phyloP scores from a whole-genome alignment of 1,140 invertebrate species.

The Episyrphus balteatus region DNA sequence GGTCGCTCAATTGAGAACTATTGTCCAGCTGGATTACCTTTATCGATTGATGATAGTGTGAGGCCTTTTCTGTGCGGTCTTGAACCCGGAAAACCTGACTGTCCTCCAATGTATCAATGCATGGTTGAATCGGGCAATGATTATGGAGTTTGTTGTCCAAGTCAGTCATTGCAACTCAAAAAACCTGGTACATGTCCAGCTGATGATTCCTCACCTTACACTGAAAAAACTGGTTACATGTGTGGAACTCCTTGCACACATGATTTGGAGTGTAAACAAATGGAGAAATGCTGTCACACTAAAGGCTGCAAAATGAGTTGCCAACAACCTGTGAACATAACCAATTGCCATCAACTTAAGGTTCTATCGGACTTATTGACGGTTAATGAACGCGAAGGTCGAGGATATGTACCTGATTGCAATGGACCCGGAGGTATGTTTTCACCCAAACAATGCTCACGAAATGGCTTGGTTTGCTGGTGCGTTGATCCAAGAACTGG shows the following conservation, averaged over 20 bases:
- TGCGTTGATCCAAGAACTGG: slow-evolving; percentile 63
- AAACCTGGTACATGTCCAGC: slow-evolving; percentile 64
- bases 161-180: slow-evolving; percentile 51
- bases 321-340: slow-evolving; percentile 54
- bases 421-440: slow-evolving; percentile 55
- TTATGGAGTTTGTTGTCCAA: slow-evolving; percentile 79
- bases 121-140: slow-evolving; percentile 65
- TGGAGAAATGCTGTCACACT: slow-evolving; percentile 68
- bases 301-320: slow-evolving; percentile 58
- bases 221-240: slow-evolving; percentile 28
- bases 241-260: slow-evolving; percentile 59
- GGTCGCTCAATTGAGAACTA: slow-evolving; percentile 60
- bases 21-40: slow-evolving; percentile 65
- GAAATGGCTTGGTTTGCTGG: slow-evolving; percentile 77
- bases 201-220: slow-evolving; percentile 33
- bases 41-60: slow-evolving; percentile 65
- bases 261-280: slow-evolving; percentile 65
- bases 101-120: slow-evolving; percentile 69
- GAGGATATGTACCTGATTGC: slow-evolving; percentile 75
- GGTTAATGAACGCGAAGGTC: slow-evolving; percentile 62
- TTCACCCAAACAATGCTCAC: slow-evolving; percentile 60
- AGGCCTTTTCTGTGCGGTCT: slow-evolving; percentile 73
- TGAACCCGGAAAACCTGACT: slow-evolving; percentile 65
- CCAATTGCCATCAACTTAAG: slow-evolving; percentile 63
- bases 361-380: slow-evolving; percentile 64